A percentile compares a stretch with the other conserved stretches of the same genome.
These are phyloP conservation scores for Tretioscincus oriximinensis DNA, from an alignment of 2,113 vertebrate species.

Conservation along the genomic window DNA sequence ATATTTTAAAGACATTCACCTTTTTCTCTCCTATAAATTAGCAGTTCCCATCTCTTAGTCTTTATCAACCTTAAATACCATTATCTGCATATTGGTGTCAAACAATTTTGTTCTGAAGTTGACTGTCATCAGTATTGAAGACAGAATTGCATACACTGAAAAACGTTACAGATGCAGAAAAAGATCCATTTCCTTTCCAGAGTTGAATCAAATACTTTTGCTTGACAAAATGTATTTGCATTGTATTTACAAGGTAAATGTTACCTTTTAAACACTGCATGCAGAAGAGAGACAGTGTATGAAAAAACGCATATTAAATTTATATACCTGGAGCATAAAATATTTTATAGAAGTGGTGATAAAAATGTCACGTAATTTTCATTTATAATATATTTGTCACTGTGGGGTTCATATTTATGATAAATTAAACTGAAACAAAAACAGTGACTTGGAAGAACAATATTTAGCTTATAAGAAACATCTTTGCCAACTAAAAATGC, in stretches of 20 bases:
- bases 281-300: constrained; percentile 25
- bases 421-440: constrained; percentile 43
- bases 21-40: constrained; percentile 32
- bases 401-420: constrained; percentile 39
- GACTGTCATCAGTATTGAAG: background rate
- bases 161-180: too few species aligned
- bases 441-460: constrained; percentile 19
- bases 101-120: constrained; percentile 9
- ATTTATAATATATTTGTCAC: constrained; percentile 53
- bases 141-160: background rate
- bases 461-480: constrained; percentile 12
- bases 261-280: constrained; percentile 40
- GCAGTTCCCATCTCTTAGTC: background rate
- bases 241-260: constrained; percentile 24
- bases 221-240: constrained; percentile 21
- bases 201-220: constrained; percentile 9
- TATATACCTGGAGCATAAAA: constrained; percentile 33
- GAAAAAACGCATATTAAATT: constrained; percentile 45
- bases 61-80: constrained; percentile 26
- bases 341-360: constrained; percentile 27
- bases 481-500: constrained; percentile 13
- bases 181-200: constrained; percentile 11
- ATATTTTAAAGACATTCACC: constrained; percentile 13
- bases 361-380: constrained; percentile 50
- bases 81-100: background rate